Percentiles rank a stretch among this genome's conserved stretches.
Evolutionary conservation across 2,797 vertebrate species (phyloP).

Genomic region (Pyrocephalus nanus): DNA sequence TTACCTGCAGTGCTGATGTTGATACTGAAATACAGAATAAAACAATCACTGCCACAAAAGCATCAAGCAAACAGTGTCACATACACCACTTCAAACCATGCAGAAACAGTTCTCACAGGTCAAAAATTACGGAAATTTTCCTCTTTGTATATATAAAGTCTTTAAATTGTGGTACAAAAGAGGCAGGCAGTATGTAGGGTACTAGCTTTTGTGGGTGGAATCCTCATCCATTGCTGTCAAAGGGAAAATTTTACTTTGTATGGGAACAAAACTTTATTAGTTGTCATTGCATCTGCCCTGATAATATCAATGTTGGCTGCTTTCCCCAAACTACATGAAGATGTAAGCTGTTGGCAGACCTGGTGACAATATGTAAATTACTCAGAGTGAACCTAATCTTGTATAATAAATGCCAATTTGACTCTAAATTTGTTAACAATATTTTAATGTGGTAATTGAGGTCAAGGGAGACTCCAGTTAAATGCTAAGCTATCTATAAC

Average conservation of each 20-base stretch:
- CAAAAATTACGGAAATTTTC: background rate
- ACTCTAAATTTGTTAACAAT: slow-evolving; percentile 78
- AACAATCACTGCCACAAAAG: background rate
- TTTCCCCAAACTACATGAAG: slow-evolving; percentile 61
- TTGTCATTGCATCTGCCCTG: slow-evolving; percentile 37
- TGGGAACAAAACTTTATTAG: background rate
- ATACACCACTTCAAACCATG: background rate
- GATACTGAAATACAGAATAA: background rate
- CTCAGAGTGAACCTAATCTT: slow-evolving; percentile 68
- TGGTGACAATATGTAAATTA: slow-evolving; percentile 74
- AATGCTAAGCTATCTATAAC: slow-evolving; percentile 71
- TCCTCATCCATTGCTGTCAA: background rate
- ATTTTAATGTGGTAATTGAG: slow-evolving; percentile 78
- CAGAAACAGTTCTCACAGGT: background rate
- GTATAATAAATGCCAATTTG: slow-evolving; percentile 72
- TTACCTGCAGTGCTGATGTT: background rate
- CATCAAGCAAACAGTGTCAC: background rate
- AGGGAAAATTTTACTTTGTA: background rate
- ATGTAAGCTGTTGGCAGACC: slow-evolving; percentile 66
- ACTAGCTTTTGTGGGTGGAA: background rate
- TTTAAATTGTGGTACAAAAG: background rate
- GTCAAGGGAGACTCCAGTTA: slow-evolving; percentile 66
- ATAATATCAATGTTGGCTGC: slow-evolving; percentile 49
- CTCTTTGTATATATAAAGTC: background rate
- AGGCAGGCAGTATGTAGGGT: background rate